Percentiles rank a stretch among this genome's conserved stretches.
Evolutionary conservation across 2,888 invertebrate species (phyloP).

Genomic region (Tipula confusa): DNA sequence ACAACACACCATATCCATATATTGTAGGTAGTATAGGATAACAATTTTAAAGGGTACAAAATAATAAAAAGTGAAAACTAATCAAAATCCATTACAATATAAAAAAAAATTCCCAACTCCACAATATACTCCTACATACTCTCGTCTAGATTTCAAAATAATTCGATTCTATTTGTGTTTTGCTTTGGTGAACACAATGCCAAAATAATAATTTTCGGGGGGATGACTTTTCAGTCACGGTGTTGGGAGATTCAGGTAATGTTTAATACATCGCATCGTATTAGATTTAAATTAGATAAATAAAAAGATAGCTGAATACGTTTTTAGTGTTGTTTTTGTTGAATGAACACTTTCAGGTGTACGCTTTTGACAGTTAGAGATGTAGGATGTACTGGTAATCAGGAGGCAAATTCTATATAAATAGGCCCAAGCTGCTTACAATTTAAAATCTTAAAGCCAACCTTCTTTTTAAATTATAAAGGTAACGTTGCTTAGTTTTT

Average conservation of each 20-base stretch:
- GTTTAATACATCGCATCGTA: not conserved
- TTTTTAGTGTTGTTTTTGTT: not conserved
- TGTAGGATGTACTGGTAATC: too few relatives aligned
- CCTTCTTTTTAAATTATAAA: too few relatives aligned
- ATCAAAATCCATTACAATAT: slow-evolving; percentile 17
- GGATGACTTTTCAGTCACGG: not conserved
- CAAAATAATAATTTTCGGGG: not conserved
- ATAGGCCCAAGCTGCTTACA: too few relatives aligned
- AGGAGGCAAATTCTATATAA: too few relatives aligned
- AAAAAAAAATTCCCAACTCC: not conserved
- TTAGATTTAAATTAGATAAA: not conserved
- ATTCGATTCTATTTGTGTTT: not conserved
- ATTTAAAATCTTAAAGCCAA: too few relatives aligned
- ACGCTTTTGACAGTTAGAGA: too few relatives aligned
- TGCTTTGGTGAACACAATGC: not conserved
- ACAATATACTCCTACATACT: not conserved
- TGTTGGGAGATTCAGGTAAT: not conserved
- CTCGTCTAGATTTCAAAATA: not conserved
- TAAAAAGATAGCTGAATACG: too few relatives aligned
- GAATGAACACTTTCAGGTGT: not conserved
- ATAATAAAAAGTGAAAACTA: slow-evolving; percentile 12
- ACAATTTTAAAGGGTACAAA: not conserved
- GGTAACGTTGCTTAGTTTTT: too few relatives aligned
- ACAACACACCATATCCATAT: not conserved
- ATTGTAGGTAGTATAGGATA: not conserved